Evolutionary conservation across 1,140 invertebrate genomes (phyloP).

Genomic region (Gerris buenoi): DNA sequence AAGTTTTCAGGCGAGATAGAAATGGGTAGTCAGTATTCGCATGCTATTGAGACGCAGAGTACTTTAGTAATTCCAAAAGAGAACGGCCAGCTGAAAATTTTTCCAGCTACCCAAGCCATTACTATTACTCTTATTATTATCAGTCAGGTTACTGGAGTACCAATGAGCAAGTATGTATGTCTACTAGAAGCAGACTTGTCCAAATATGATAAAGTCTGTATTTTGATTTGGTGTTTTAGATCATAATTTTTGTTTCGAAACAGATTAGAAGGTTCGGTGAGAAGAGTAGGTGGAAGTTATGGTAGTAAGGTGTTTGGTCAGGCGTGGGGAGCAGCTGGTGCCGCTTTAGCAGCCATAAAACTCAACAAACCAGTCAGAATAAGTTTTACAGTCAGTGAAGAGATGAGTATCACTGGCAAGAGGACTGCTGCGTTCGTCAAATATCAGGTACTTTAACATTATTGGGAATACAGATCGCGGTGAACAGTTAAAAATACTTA

Average conservation of each 20-base stretch:
- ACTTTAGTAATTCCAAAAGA: neutral
- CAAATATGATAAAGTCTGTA: no score
- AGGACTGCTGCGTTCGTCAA: slow-evolving; percentile 37
- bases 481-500: neutral
- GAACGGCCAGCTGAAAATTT: neutral
- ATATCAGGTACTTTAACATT: slow-evolving; percentile 56
- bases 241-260: slow-evolving; percentile 18
- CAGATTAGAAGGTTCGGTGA: slow-evolving; percentile 46
- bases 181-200: no score
- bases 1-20: neutral
- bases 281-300: slow-evolving; percentile 54
- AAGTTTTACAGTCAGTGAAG: slow-evolving; percentile 43
- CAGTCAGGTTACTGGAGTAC: neutral
- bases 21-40: neutral
- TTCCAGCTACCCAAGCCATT: neutral
- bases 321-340: slow-evolving; percentile 37
- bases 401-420: slow-evolving; percentile 50
- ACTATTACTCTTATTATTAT: neutral
- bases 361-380: slow-evolving; percentile 45
- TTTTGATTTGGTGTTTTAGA: no score
- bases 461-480: no score
- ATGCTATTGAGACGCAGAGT: neutral
- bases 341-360: slow-evolving; percentile 43
- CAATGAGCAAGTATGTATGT: neutral
- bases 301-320: slow-evolving; percentile 47